Evolutionary conservation across 1,140 invertebrate genomes (phyloP).

Genomic region (Heliconius melpomene): DNA sequence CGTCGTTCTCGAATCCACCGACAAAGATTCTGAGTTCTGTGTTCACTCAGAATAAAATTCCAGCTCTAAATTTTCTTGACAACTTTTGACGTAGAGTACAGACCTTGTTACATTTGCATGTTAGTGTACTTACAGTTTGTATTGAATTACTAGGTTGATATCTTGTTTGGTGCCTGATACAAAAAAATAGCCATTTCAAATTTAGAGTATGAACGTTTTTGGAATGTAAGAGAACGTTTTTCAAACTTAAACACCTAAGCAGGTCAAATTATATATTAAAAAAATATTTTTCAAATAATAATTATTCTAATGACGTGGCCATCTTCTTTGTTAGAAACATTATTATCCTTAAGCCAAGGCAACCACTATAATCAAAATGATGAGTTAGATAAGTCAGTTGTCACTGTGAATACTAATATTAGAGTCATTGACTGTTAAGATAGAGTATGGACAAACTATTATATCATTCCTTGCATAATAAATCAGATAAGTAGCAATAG

Average conservation of each 20-base stretch:
- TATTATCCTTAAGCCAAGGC: constrained; percentile 35
- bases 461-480: background rate
- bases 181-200: too few relatives aligned
- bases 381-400: constrained; percentile 18
- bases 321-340: constrained; percentile 10
- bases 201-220: too few relatives aligned
- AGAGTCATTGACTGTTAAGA: constrained; percentile 1
- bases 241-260: background rate
- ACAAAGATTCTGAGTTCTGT: too few relatives aligned
- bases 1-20: too few relatives aligned
- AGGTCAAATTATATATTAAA: background rate
- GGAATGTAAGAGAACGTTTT: too few relatives aligned
- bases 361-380: constrained; percentile 19
- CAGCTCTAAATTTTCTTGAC: too few relatives aligned
- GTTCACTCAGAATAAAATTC: too few relatives aligned
- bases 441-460: background rate
- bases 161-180: too few relatives aligned
- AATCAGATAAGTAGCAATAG: background rate
- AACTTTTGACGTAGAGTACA: too few relatives aligned
- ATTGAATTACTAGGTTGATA: too few relatives aligned
- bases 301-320: background rate
- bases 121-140: too few relatives aligned
- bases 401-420: constrained; percentile 28
- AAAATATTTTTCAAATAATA: background rate
- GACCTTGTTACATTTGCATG: too few relatives aligned